Conservation (phyloP, 2,888 invertebrate genomes). For the Autographa pulchrina region DNA sequence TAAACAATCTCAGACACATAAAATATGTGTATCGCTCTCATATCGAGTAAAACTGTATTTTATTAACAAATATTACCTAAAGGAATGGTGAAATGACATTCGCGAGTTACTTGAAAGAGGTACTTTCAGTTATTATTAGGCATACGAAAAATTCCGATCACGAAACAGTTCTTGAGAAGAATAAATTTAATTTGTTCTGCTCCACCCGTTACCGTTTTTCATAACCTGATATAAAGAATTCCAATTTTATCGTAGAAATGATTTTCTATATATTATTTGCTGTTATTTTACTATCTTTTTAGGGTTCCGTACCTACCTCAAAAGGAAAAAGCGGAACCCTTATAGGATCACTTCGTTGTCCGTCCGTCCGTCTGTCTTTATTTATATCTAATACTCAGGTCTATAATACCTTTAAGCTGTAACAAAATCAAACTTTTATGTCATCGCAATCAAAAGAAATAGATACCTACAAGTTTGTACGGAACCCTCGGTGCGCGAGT, state of each 20-base stretch:
- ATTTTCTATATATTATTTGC: conserved; percentile 14
- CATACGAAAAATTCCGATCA: conserved; percentile 55
- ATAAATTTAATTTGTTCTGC: conserved; percentile 61
- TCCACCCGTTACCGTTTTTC: conserved; percentile 59
- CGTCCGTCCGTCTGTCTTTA: too few species aligned
- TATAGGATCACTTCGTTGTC: too few species aligned
- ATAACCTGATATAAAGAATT: conserved; percentile 59
- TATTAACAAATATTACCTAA: conserved; percentile 24
- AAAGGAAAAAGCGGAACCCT: too few species aligned
- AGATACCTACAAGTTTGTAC: too few species aligned
- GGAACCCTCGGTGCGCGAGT: too few species aligned
- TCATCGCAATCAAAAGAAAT: too few species aligned
- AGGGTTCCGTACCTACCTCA: too few species aligned
- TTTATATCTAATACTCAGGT: too few species aligned
- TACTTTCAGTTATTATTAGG: conserved; percentile 46
- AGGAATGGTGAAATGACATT: conserved; percentile 38
- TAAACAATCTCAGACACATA: background rate
- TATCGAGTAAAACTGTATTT: conserved; percentile 5
- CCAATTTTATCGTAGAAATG: conserved; percentile 54
- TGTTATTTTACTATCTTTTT: conserved; percentile 54
- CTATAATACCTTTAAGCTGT: too few species aligned
- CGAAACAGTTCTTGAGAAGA: conserved; percentile 48
- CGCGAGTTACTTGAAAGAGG: conserved; percentile 31
- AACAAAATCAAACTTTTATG: too few species aligned
- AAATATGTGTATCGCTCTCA: background rate